Base-by-base conservation (phyloP, 2,113 vertebrate genomes). In the Boleophthalmus pectinirostris region DNA sequence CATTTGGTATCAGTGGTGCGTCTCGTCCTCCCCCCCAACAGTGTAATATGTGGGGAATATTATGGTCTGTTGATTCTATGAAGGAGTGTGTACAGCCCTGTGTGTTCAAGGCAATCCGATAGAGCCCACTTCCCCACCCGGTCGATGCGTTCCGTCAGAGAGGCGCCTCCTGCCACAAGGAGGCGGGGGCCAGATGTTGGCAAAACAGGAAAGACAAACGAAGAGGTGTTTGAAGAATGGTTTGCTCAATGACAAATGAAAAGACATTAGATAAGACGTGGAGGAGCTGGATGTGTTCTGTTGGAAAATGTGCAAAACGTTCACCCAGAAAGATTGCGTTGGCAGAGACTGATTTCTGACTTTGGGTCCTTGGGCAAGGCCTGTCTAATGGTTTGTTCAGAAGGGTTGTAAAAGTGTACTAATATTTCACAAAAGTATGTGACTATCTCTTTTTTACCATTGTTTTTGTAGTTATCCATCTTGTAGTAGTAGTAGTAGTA, bases 101-200 rank as follows among this genome's bases (percentile, higher is more conserved):
- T 43, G 25, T 23, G 16, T 74, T 75, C 61, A 11, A 70, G 53
- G 49, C 73, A 25, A 67, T 47, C 75, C 23, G 21, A 80, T 54
- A 15, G 53, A 63, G 53, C 7, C 0, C 61, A 45, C 74, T 70
- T 54, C 12, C 73, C 13, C 46, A 73, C 25, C 1, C 3, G 14
- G 79, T 89, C 83, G 46, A 87, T 87, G 72, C 67, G 11, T 67
- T 68, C 73, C 65, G 76, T 84, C 72, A 61, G 75, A 77, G 23
- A 0, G 67, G 76, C 71, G 63, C 69, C 72, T 69, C 24, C 71
- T 68, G 69, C 83, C 66, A 0, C 23, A 23, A 16, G 51, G 46
- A 43, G 47, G 18, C 5, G 53, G 23, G n/a, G 69, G 72, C 21
- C 53, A 64, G 51, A 29, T 72, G 57, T 78, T 21, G 29, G 49